A percentile compares a stretch with the other conserved stretches of the same genome.
phyloP scores from a whole-genome alignment of 2,113 vertebrate species.

The Campylomormyrus tamandua region DNA sequence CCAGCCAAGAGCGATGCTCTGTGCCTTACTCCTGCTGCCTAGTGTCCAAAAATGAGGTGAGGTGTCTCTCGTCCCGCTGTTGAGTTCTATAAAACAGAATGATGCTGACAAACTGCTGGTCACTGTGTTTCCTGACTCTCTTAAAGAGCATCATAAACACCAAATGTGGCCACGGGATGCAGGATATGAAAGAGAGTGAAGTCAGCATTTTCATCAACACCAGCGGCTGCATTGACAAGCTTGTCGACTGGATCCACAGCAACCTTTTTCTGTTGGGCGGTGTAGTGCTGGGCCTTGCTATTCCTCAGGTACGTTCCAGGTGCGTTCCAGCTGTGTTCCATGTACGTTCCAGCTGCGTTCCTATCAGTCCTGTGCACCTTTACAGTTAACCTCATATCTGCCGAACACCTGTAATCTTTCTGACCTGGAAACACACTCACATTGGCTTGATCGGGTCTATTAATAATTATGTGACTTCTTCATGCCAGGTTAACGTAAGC shows the following conservation, averaged over 20 bases:
- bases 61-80: background rate
- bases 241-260: slow-evolving; percentile 87
- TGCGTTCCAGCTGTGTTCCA: slow-evolving; percentile 38
- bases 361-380: background rate
- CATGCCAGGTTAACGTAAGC: background rate
- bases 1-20: slow-evolving; percentile 75
- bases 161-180: slow-evolving; percentile 83
- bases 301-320: slow-evolving; percentile 73
- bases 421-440: background rate
- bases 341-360: slow-evolving; percentile 47
- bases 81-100: background rate
- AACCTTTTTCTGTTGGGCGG: slow-evolving; percentile 86
- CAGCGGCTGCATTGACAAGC: slow-evolving; percentile 83
- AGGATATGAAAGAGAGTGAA: slow-evolving; percentile 53
- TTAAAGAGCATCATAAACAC: slow-evolving; percentile 79
- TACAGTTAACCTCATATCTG: background rate
- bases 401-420: background rate
- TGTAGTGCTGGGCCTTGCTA: slow-evolving; percentile 74
- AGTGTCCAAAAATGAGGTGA: slow-evolving; percentile 55
- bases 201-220: slow-evolving; percentile 72
- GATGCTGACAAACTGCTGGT: background rate
- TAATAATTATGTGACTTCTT: background rate
- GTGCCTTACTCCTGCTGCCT: slow-evolving; percentile 86
- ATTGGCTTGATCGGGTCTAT: background rate
- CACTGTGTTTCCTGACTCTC: background rate